phyloP scores from a whole-genome alignment of 2,113 vertebrate genomes.

The Nipponia nippon region DNA sequence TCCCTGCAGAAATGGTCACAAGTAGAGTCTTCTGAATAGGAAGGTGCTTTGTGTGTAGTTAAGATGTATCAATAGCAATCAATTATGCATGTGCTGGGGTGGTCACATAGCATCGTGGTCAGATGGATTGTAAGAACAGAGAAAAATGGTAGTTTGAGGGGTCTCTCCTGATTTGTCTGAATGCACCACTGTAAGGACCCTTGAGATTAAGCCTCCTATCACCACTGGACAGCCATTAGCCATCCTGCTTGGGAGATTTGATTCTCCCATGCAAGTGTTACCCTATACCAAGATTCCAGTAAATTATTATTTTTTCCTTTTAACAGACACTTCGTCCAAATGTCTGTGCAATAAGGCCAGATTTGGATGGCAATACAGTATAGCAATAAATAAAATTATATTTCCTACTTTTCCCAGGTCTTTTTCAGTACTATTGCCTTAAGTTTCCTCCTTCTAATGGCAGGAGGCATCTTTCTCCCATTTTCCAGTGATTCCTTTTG shows the following conservation, averaged over 20 bases:
- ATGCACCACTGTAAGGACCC: background rate
- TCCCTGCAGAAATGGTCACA: background rate
- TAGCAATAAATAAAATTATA: background rate
- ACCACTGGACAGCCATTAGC: background rate
- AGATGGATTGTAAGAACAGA: background rate
- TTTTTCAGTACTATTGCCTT: background rate
- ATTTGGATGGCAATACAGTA: background rate
- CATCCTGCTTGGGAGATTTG: background rate
- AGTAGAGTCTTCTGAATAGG: background rate
- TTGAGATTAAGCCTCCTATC: fast-evolving
- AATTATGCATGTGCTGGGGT: background rate
- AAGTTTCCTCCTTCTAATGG: background rate
- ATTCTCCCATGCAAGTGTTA: background rate
- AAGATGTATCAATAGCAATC: background rate
- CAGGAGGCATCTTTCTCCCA: background rate
- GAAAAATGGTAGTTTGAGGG: background rate
- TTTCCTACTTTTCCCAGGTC: background rate
- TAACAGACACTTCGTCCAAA: background rate
- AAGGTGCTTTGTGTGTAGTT: background rate
- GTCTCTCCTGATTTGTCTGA: background rate
- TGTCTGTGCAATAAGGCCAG: background rate
- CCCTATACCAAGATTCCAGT: background rate
- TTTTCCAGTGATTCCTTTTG: background rate
- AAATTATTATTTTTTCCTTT: background rate
- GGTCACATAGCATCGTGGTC: fast-evolving